These are phyloP conservation scores for Hypselothyrea guttata DNA, from an alignment of 2,888 invertebrate genomes.

Conservation along the genomic window DNA sequence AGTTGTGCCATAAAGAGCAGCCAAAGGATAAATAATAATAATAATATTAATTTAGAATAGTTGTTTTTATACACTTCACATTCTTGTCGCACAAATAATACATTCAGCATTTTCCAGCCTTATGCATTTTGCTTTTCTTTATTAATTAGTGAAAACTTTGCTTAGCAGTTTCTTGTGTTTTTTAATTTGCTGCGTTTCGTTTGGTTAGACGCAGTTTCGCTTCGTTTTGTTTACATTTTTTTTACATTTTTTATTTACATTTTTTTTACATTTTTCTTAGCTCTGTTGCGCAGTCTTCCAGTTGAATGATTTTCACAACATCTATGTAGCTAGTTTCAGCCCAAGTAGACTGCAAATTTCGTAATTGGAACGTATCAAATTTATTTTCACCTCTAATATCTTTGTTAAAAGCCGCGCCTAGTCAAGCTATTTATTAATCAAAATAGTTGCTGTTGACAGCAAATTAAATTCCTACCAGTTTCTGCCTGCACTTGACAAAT, in stretches of 20 bases:
- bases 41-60: neutral
- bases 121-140: conserved; percentile 17
- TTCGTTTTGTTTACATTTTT: conserved; percentile 26
- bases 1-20: conserved; percentile 22
- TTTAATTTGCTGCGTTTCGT: conserved; percentile 40
- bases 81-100: too few relatives aligned
- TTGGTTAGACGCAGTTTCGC: conserved; percentile 33
- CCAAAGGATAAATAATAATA: neutral
- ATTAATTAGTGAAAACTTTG: conserved; percentile 60
- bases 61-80: neutral
- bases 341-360: conserved; percentile 66
- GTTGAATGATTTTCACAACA: conserved; percentile 73
- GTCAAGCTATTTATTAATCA: neutral
- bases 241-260: neutral
- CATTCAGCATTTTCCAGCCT: conserved; percentile 3
- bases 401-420: conserved; percentile 10
- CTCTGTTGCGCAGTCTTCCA: conserved; percentile 74
- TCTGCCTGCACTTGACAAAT: conserved; percentile 26
- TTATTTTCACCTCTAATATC: conserved; percentile 52
- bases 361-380: conserved; percentile 73
- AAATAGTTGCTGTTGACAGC: too few relatives aligned
- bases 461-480: neutral
- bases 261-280: conserved; percentile 17
- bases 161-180: conserved; percentile 43
- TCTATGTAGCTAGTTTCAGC: conserved; percentile 34